Conservation (phyloP, 2,888 invertebrate species). For the Agriopis aurantiaria region DNA sequence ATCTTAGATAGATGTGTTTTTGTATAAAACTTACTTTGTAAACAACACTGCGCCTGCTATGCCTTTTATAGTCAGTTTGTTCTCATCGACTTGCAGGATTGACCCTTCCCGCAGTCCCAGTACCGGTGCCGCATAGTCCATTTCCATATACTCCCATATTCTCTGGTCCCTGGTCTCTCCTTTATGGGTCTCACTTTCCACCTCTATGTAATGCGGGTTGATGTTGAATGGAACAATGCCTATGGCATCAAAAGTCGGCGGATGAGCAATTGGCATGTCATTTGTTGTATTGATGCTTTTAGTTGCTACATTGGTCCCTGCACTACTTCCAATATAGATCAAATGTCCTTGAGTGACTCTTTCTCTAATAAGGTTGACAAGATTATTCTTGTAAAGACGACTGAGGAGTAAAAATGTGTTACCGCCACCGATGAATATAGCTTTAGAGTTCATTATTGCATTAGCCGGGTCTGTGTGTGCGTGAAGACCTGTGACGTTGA, state of each 20-base stretch:
- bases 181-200: conserved; percentile 88
- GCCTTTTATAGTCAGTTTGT: conserved; percentile 87
- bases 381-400: conserved; percentile 88
- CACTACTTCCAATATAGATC: conserved; percentile 92
- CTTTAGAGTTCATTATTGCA: conserved; percentile 88
- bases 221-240: conserved; percentile 93
- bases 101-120: conserved; percentile 91
- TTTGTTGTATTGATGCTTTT: conserved; percentile 93
- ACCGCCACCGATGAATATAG: conserved; percentile 93
- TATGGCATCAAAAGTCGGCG: conserved; percentile 90
- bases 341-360: conserved; percentile 88
- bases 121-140: conserved; percentile 86
- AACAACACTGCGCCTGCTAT: conserved; percentile 88
- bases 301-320: conserved; percentile 94
- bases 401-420: conserved; percentile 92
- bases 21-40: conserved; percentile 80
- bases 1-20: too few relatives aligned
- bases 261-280: conserved; percentile 95
- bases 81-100: conserved; percentile 87
- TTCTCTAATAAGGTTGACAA: conserved; percentile 88
- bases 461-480: conserved; percentile 82
- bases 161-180: conserved; percentile 93
- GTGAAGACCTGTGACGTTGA: conserved; percentile 89
- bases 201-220: conserved; percentile 93
- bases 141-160: conserved; percentile 89